Evolutionary conservation across 2,113 vertebrate genomes (phyloP).

Genomic region (Loxodonta africana): DNA sequence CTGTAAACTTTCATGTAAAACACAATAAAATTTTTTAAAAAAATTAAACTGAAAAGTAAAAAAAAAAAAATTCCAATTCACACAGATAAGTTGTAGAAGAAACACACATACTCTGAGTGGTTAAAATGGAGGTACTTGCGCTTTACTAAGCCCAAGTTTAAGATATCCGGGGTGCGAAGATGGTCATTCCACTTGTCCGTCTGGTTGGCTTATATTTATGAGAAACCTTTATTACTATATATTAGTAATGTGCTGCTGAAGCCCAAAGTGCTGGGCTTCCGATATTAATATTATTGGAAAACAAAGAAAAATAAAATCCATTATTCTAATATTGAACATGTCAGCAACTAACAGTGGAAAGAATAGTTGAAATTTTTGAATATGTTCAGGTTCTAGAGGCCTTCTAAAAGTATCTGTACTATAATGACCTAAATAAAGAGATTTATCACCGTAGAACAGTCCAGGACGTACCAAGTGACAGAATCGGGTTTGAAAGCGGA

Average conservation of each 20-base stretch:
- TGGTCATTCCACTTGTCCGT: background rate
- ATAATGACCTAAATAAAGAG: slow-evolving; percentile 14
- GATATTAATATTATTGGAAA: background rate
- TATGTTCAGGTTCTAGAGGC: background rate
- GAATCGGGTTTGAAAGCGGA: background rate
- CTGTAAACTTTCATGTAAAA: no score
- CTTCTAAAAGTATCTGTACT: background rate
- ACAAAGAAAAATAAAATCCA: slow-evolving; percentile 50
- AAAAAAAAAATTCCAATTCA: background rate
- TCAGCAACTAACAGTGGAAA: background rate
- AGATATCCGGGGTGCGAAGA: background rate
- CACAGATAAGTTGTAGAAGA: background rate
- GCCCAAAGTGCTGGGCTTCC: background rate
- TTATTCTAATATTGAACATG: background rate
- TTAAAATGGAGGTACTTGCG: background rate
- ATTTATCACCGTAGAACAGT: background rate
- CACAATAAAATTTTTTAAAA: no score
- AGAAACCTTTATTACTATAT: background rate
- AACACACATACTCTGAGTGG: background rate
- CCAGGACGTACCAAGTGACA: background rate
- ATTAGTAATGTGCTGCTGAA: background rate
- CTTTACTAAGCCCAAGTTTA: background rate
- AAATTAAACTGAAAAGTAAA: no score
- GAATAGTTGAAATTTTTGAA: background rate
- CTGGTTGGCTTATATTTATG: background rate